Percentiles rank a stretch among this genome's conserved stretches.
Conservation (phyloP, 2,888 invertebrate species). For the Ornithoptera alexandrae region DNA sequence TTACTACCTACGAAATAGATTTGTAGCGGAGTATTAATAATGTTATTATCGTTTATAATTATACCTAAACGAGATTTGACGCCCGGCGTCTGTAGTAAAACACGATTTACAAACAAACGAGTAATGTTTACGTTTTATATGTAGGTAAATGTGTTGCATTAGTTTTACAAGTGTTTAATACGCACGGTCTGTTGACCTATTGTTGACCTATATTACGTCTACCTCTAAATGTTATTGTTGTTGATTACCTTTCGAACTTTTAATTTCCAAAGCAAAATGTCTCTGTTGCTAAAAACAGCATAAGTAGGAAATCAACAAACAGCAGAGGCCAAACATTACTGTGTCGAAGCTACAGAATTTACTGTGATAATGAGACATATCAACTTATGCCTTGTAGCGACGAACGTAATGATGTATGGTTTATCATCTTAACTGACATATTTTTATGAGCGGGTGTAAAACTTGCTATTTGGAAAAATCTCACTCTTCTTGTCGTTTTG, state of each 20-base stretch:
- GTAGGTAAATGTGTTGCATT: slow-evolving; percentile 15
- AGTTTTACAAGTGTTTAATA: not conserved
- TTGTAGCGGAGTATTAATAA: slow-evolving; percentile 69
- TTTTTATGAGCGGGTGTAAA: too few relatives aligned
- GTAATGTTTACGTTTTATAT: slow-evolving; percentile 41
- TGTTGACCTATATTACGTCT: not conserved
- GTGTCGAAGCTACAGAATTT: too few relatives aligned
- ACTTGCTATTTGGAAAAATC: too few relatives aligned
- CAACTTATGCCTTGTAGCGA: too few relatives aligned
- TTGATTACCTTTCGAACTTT: not conserved
- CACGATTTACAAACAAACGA: slow-evolving; percentile 60
- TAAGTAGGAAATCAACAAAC: too few relatives aligned
- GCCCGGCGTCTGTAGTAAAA: slow-evolving; percentile 66
- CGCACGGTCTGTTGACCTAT: not conserved
- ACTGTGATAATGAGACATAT: too few relatives aligned
- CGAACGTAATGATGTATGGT: too few relatives aligned
- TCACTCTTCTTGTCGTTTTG: too few relatives aligned
- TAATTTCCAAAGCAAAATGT: too few relatives aligned
- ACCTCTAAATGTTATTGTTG: not conserved
- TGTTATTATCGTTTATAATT: slow-evolving; percentile 68
- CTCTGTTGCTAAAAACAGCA: too few relatives aligned
- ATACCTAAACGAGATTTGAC: slow-evolving; percentile 74
- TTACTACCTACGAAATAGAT: slow-evolving; percentile 75
- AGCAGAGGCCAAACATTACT: too few relatives aligned
- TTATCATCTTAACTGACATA: too few relatives aligned